These are phyloP conservation scores for Spermophilus dauricus DNA, from an alignment of 2,113 vertebrate species.

Conservation along the genomic window DNA sequence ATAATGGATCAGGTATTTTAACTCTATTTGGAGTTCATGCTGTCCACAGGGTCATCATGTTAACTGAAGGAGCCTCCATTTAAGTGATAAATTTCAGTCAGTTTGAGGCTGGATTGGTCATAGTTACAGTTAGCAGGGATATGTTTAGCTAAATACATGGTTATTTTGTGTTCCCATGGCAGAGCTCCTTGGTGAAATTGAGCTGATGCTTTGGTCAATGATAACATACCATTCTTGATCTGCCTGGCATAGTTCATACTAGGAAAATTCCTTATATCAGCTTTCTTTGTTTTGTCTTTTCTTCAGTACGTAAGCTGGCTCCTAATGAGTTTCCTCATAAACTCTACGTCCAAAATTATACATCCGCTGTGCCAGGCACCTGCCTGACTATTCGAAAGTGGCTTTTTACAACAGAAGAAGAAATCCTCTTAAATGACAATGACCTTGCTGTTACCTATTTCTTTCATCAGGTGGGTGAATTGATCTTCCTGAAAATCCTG, in stretches of 20 bases:
- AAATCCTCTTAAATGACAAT: conserved; percentile 95
- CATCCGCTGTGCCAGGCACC: conserved; percentile 96
- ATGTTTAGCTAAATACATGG: background rate
- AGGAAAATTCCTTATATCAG: background rate
- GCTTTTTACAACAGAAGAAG: conserved; percentile 97
- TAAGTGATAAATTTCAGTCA: background rate
- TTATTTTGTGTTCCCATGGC: background rate
- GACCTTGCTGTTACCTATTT: conserved; percentile 96
- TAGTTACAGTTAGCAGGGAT: background rate
- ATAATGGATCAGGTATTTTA: conserved; percentile 10
- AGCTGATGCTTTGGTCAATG: background rate
- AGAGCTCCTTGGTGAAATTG: background rate
- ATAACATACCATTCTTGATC: background rate
- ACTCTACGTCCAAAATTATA: conserved; percentile 98
- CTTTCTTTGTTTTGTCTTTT: conserved; percentile 63
- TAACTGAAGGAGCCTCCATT: background rate
- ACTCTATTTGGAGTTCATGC: conserved; percentile 23
- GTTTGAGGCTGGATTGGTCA: background rate
- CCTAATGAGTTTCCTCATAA: conserved; percentile 99
- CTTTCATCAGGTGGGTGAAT: conserved; percentile 95
- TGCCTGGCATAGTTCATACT: background rate
- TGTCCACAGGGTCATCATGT: background rate
- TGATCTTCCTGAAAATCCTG: background rate
- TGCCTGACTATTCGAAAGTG: conserved; percentile 97
- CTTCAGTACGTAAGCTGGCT: conserved; percentile 94